Evolutionary conservation across 2,888 invertebrate genomes (phyloP).

Genomic region (Bellardia bayeri): DNA sequence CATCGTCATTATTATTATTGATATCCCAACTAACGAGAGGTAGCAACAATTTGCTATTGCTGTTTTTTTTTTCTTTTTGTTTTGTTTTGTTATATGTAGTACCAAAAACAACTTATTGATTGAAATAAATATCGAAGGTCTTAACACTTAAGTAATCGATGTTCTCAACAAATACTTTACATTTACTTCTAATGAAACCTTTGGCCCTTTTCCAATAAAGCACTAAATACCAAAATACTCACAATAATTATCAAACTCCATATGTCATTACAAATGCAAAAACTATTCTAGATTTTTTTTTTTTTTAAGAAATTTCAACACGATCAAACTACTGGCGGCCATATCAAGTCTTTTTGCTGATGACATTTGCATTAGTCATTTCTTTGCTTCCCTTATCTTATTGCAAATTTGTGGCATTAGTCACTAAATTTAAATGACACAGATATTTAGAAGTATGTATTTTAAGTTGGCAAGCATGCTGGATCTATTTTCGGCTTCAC

Average conservation of each 20-base stretch:
- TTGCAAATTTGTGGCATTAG: conserved; percentile 17
- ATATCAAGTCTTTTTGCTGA: conserved; percentile 15
- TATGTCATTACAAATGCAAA: conserved; percentile 6
- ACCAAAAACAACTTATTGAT: conserved; percentile 24
- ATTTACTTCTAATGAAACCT: conserved; percentile 2
- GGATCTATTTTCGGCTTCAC: conserved; percentile 17
- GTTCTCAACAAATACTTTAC: conserved; percentile 1
- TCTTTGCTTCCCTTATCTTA: not conserved
- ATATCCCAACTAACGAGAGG: conserved; percentile 19
- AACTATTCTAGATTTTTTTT: not conserved
- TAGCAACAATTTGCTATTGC: conserved; percentile 22
- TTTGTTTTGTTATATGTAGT: conserved; percentile 16
- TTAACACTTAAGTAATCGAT: conserved; percentile 21
- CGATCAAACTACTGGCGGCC: conserved; percentile 15
- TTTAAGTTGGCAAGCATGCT: not conserved
- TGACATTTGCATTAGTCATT: conserved; percentile 39
- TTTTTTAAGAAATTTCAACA: not conserved
- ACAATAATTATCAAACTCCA: not conserved
- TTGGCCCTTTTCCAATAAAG: not conserved
- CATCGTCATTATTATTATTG: conserved; percentile 39
- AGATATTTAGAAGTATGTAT: not conserved
- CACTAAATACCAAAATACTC: not conserved
- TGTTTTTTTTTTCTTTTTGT: not conserved
- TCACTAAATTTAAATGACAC: conserved; percentile 20
- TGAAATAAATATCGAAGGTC: conserved; percentile 42